These are phyloP conservation scores for Spilogale gracilis DNA, from an alignment of 2,113 vertebrate species.

Conservation along the genomic window DNA sequence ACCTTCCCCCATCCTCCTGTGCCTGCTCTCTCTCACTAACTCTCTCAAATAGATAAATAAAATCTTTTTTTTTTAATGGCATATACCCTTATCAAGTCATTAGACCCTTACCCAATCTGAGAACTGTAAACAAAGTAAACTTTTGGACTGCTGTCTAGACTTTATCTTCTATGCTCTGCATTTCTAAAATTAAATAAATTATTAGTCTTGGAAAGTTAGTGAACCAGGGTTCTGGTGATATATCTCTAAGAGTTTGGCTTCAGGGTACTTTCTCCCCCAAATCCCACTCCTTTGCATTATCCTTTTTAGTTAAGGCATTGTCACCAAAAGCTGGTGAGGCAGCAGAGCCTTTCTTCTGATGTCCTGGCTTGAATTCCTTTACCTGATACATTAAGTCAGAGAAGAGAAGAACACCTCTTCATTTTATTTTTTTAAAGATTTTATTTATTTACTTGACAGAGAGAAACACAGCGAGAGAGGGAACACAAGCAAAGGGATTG, in stretches of 20 bases:
- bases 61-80: neutral
- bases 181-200: neutral
- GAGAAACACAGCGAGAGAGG: too few relatives aligned
- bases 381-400: neutral
- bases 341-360: neutral
- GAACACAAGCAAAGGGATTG: too few relatives aligned
- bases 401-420: neutral
- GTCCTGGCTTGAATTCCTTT: neutral
- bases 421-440: too few relatives aligned
- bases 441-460: too few relatives aligned
- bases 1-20: rapidly evolving
- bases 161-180: neutral
- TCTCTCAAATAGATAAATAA: too few relatives aligned
- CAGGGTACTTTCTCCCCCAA: neutral
- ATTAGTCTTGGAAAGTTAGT: neutral
- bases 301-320: neutral
- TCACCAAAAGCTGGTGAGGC: neutral
- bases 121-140: neutral
- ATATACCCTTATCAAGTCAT: neutral
- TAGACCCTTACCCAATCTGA: neutral
- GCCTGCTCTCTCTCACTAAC: too few relatives aligned
- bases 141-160: neutral
- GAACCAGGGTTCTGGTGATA: neutral
- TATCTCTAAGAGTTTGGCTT: neutral
- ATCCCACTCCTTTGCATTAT: neutral